Evolutionary conservation across 2,888 invertebrate species (phyloP), one percentile per base, ranked within the genome.

Genomic region (Stenolophus ochropezus): DNA sequence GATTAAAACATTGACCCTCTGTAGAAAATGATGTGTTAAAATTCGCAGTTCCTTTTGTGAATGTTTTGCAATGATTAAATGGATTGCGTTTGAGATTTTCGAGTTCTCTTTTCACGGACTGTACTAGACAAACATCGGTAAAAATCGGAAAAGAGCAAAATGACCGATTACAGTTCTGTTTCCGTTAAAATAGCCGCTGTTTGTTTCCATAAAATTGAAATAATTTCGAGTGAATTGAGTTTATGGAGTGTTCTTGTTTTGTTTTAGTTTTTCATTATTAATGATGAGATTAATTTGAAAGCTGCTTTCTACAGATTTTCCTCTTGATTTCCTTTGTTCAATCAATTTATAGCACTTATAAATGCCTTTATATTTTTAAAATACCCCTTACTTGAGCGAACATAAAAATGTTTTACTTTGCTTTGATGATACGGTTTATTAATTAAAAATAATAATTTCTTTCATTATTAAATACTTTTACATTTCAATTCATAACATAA

Each of bases 191-290:
- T 61, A 21, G n/a, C 5, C 25, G 23, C 25, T 61, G 61, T 61
- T 61, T 61, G 61, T 25, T 61, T 61, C 61, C 25, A 61, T 61
- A 25, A 61, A 61, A 61, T 61, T 61, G 61, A 61, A 61, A 61
- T 61, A 61, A 61, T 61, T 61, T 61, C 23, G 4, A 25, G 25
- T 25, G 61, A 61, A 61, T 61, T 61, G 61, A 14, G 61, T 61
- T 61, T 61, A 25, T 61, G 25, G 23, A 61, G 61, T 61, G 25
- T 25, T 61, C 14, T 61, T 21, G 61, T 61, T 61, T 61, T 61
- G 23, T 61, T 61, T 61, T 25, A 61, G 61, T 61, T 61, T 61
- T 61, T 56, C 20, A 21, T 11, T 25, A n/a, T 14, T 61, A 51
- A 51, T 51, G 51, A 51, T 16, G 16, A 3, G 5, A 16, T 51